Evolutionary conservation across 1,140 invertebrate species (phyloP).

Genomic region (Microvelia longipes): DNA sequence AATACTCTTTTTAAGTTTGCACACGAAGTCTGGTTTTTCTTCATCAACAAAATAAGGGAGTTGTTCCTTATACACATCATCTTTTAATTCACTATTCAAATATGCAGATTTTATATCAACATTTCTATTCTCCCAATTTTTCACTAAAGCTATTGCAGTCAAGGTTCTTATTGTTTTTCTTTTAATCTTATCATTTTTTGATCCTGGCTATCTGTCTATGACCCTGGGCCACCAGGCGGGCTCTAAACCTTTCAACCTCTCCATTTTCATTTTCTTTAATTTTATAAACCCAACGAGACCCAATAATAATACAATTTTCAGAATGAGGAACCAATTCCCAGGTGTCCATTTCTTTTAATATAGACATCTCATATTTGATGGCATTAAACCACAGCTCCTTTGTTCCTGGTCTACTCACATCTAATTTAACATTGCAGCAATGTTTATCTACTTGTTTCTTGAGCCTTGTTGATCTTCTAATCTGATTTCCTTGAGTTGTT

Average conservation of each 20-base stretch:
- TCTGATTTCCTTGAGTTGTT: no score
- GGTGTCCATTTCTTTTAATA: background rate
- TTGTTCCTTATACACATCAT: background rate
- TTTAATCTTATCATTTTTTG: background rate
- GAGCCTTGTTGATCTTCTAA: background rate
- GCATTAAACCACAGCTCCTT: background rate
- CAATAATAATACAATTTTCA: background rate
- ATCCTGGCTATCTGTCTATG: background rate
- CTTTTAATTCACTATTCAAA: background rate
- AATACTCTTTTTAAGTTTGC: constrained; percentile 1
- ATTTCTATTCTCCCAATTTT: background rate
- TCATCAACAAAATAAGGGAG: background rate
- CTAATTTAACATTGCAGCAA: background rate
- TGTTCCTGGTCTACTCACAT: background rate
- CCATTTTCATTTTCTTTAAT: background rate
- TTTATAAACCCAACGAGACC: background rate
- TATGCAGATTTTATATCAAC: background rate
- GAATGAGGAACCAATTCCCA: background rate
- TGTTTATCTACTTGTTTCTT: background rate
- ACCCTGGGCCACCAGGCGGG: background rate
- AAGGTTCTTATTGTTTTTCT: background rate
- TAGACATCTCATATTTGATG: background rate
- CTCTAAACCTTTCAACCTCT: background rate
- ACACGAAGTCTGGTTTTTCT: background rate
- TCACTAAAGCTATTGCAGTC: background rate